A percentile compares a stretch with the other conserved stretches of the same genome.
Conservation (phyloP, 30 jellyfish, hydroid and myxozoan genomes). For the Turritopsis dohrnii region DNA sequence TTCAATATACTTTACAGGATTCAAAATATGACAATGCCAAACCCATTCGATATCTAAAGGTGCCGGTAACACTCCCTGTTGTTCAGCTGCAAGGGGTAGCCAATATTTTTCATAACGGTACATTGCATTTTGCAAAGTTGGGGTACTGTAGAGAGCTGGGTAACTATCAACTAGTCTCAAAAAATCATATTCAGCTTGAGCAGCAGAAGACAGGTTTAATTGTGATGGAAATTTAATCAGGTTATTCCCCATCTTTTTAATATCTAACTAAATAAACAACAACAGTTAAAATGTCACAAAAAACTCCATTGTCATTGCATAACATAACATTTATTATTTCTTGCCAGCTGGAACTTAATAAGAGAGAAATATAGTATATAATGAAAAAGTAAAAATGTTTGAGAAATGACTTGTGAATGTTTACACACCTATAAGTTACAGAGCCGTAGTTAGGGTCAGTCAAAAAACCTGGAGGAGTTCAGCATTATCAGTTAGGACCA, state of each 20-base stretch:
- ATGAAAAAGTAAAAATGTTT: too few species aligned
- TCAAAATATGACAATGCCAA: slow-evolving; percentile 44
- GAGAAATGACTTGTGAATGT: too few species aligned
- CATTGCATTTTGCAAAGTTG: slow-evolving; percentile 21
- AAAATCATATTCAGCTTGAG: slow-evolving; percentile 42
- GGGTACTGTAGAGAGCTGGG: background rate
- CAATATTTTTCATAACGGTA: slow-evolving; percentile 37
- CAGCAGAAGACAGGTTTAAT: slow-evolving; percentile 16
- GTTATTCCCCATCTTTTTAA: slow-evolving; percentile 12
- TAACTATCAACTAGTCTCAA: slow-evolving; percentile 15
- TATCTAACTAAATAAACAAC: background rate
- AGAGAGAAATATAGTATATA: too few species aligned
- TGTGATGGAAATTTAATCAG: slow-evolving; percentile 28
- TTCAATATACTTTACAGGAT: slow-evolving; percentile 29
- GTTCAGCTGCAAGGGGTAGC: slow-evolving; percentile 42
- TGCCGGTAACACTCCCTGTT: slow-evolving; percentile 12
- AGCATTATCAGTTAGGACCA: too few species aligned
- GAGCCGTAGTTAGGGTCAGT: too few species aligned
- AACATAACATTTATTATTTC: too few species aligned
- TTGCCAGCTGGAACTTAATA: too few species aligned
- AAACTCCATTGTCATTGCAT: too few species aligned
- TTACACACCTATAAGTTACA: too few species aligned
- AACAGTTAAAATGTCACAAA: too few species aligned
- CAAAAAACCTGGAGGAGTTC: too few species aligned
- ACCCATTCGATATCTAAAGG: slow-evolving; percentile 57